Percentiles rank a stretch among this genome's conserved stretches.
phyloP scores from a whole-genome alignment of 2,888 invertebrate species.

The Phortica okadai region DNA sequence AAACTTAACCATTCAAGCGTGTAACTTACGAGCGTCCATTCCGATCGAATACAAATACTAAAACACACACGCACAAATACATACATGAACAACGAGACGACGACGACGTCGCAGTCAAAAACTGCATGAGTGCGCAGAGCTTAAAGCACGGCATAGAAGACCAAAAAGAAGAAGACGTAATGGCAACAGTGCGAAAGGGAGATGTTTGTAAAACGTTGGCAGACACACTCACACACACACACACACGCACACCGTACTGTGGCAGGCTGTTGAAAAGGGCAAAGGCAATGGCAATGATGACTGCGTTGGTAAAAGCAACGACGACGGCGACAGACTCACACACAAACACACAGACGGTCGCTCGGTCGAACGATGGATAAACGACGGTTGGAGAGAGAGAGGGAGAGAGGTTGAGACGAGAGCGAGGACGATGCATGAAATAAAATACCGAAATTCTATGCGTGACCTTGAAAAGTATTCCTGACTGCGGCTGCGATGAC shows the following conservation, averaged over 20 bases:
- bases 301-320: no score
- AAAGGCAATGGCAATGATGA: no score
- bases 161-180: background rate
- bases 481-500: conserved; percentile 44
- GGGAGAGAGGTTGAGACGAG: background rate
- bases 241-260: background rate
- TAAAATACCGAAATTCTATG: conserved; percentile 72
- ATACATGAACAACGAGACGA: conserved; percentile 18
- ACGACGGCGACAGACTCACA: no score
- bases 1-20: conserved; percentile 25
- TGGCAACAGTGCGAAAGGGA: background rate
- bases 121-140: conserved; percentile 47
- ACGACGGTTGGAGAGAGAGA: background rate
- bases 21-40: conserved; percentile 22
- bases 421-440: conserved; percentile 63
- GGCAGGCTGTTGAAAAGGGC: background rate
- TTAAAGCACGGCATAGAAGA: conserved; percentile 39
- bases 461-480: conserved; percentile 75
- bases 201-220: background rate
- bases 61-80: conserved; percentile 13
- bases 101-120: conserved; percentile 45
- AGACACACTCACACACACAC: background rate
- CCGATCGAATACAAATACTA: background rate
- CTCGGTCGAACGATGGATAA: background rate
- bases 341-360: background rate